A percentile compares a stretch with the other conserved stretches of the same genome.
phyloP scores from a whole-genome alignment of 2,888 invertebrate species.

The Clitarchus hookeri region DNA sequence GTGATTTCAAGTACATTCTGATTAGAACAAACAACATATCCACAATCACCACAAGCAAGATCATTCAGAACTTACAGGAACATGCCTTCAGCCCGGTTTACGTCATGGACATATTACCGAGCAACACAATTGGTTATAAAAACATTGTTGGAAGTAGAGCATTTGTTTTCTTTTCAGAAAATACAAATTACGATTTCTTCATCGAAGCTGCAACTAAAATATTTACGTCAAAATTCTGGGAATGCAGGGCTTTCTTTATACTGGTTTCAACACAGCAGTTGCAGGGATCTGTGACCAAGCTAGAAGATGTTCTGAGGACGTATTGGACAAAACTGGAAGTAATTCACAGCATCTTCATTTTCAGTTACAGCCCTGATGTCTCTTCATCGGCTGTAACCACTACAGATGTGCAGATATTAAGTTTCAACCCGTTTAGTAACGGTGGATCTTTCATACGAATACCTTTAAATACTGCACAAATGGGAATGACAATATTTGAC shows the following conservation, averaged over 20 bases:
- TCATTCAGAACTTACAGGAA: neutral
- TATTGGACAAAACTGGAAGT: constrained; percentile 1
- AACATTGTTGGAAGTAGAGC: neutral
- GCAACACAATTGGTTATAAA: neutral
- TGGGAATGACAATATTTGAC: neutral
- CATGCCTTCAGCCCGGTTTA: neutral
- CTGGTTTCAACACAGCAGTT: neutral
- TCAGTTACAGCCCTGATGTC: neutral
- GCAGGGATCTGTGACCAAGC: neutral
- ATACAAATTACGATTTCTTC: neutral
- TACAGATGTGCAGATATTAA: neutral
- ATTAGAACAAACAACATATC: neutral
- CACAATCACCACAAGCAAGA: neutral
- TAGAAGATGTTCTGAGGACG: neutral
- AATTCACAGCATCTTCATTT: neutral
- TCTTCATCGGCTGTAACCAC: too few species aligned
- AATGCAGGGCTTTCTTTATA: neutral
- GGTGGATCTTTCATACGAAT: neutral
- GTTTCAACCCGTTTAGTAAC: neutral
- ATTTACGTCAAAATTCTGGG: neutral
- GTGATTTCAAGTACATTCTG: neutral
- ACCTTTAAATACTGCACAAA: neutral
- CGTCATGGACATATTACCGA: neutral
- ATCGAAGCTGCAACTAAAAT: neutral
- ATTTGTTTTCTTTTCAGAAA: neutral